Base-by-base conservation (phyloP, 2,113 vertebrate species). In the Polyodon spathula region DNA sequence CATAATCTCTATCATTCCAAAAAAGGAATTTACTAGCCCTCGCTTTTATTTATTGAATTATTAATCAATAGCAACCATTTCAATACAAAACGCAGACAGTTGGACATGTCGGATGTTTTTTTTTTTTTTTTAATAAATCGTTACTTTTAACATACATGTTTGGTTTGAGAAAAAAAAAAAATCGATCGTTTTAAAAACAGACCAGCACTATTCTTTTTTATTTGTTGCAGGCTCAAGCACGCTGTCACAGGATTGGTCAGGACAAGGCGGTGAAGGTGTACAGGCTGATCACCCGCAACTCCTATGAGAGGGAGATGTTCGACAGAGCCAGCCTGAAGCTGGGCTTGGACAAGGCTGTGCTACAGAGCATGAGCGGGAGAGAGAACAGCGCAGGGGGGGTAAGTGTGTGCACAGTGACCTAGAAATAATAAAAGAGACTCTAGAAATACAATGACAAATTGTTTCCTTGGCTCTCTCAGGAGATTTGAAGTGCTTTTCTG, bases 211-310 rank as follows among this genome's bases (percentile, higher is more conserved):
- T 27, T 27, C 27, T 2, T 27, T 27, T 27, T 27, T 27, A 27
- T 27, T 27, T 68, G 68, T 68, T 15, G 48, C 73, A 99, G 95
- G 96, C 96, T 65, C 96, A 99, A 86, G 96, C 95, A 67, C 92
- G 96, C 65, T 98, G 96, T 73, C 96, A 99, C 71, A 81, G 96
- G 71, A 99, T 99, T 48, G 96, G 96, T 70, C 96, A 99, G 83
- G 91, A 98, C 84, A 98, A 98, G 76, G 93, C 95, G 8, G 96
- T 99, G 71, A 98, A 98, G 79, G 96, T 99, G 60, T 99, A 99
- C 79, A 88, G 96, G 6, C 78, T 99, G 66, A 94, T 99, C 76
- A 99, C 96, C 15, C 91, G 94, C 5, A 98, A 98, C 73, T 98
- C 96, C 0, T 98, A 98, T 37, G 96, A 99, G 62, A 85, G 95